Conservation (phyloP, 1,140 invertebrate species). For the Pseudomyrmex dendroicus region DNA sequence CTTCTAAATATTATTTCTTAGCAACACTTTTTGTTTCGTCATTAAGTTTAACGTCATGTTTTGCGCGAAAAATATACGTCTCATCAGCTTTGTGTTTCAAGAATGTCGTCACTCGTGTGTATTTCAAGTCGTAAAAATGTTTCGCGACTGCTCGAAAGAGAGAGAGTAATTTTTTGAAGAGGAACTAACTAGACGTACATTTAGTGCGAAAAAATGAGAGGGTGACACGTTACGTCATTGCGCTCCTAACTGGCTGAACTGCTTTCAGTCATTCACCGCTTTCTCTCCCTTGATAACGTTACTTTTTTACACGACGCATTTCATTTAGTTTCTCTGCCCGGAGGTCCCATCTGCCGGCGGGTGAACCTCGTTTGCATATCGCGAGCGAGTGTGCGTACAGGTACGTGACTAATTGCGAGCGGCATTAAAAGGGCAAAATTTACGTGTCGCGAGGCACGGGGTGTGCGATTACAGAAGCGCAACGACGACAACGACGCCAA, state of each 20-base stretch:
- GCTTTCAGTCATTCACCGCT: constrained; percentile 4
- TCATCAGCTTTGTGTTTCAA: no score
- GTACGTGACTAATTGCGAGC: constrained; percentile 51
- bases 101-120: no score
- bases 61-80: no score
- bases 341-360: constrained; percentile 18
- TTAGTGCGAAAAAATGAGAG: no score
- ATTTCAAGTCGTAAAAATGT: neutral
- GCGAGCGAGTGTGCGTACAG: constrained; percentile 27
- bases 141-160: no score
- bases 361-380: constrained; percentile 32
- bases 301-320: constrained; percentile 40
- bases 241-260: neutral
- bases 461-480: constrained; percentile 44
- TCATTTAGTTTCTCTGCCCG: constrained; percentile 16
- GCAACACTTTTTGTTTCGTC: neutral
- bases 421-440: constrained; percentile 54
- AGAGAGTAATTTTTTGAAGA: neutral
- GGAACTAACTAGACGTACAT: no score
- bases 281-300: neutral
- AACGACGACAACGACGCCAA: constrained; percentile 19
- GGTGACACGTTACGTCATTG: neutral
- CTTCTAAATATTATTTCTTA: neutral
- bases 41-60: no score
- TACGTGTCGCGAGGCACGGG: constrained; percentile 45